Percentiles rank a stretch among this genome's conserved stretches.
phyloP scores from a whole-genome alignment of 1,140 invertebrate genomes.

The Steinernema feltiae region DNA sequence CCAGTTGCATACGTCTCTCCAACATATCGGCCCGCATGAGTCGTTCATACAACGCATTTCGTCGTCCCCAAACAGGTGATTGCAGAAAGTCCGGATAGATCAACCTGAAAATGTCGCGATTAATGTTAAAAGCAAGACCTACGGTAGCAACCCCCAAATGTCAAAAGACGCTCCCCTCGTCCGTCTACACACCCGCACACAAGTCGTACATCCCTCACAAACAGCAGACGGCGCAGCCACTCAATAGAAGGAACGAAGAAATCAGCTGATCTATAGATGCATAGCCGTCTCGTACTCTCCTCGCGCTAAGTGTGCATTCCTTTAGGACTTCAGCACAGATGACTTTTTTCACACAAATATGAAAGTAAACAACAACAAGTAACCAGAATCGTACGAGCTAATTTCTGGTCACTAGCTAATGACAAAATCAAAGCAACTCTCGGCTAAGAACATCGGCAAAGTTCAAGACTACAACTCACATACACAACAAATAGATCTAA shows the following conservation, averaged over 20 bases:
- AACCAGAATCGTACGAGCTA: too few relatives aligned
- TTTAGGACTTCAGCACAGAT: background rate
- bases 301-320: background rate
- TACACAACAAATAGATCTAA: too few relatives aligned
- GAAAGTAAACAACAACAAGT: background rate
- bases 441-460: too few relatives aligned
- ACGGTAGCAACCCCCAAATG: background rate
- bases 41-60: slow-evolving; percentile 78
- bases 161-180: background rate
- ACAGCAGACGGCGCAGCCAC: background rate
- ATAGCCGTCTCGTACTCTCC: background rate
- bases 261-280: background rate
- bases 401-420: too few relatives aligned
- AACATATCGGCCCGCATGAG: slow-evolving; percentile 88
- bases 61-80: slow-evolving; percentile 70
- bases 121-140: background rate
- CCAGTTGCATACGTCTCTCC: slow-evolving; percentile 71
- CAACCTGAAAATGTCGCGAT: slow-evolving; percentile 62
- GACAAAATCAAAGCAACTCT: too few relatives aligned
- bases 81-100: slow-evolving; percentile 91
- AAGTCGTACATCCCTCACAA: background rate
- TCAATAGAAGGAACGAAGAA: background rate
- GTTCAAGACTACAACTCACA: too few relatives aligned
- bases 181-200: background rate
- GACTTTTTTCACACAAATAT: background rate